Evolutionary conservation across 1,140 invertebrate species (phyloP).

Genomic region (Globodera rostochiensis): DNA sequence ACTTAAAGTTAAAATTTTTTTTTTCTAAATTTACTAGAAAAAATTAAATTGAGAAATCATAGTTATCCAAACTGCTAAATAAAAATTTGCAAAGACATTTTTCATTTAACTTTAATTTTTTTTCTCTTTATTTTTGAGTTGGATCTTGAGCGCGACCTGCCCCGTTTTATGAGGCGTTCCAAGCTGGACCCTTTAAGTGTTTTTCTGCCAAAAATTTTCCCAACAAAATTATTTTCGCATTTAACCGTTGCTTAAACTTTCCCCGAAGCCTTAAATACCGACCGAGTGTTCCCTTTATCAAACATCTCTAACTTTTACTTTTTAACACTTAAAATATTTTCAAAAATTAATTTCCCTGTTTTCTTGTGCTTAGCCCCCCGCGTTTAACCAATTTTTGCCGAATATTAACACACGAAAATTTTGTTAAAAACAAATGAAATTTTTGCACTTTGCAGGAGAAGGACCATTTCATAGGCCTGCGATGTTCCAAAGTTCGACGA

Average conservation of each 20-base stretch:
- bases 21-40: too few relatives aligned
- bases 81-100: too few relatives aligned
- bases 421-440: background rate
- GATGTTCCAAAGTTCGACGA: conserved; percentile 60
- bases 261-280: background rate
- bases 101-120: too few relatives aligned
- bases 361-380: background rate
- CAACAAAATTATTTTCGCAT: background rate
- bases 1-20: too few relatives aligned
- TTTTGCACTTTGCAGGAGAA: conserved; percentile 52
- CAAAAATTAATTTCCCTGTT: background rate
- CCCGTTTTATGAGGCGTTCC: conserved; percentile 34
- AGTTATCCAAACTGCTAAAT: too few relatives aligned
- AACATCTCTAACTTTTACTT: too few relatives aligned
- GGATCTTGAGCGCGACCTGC: conserved; percentile 23
- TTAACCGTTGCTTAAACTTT: background rate
- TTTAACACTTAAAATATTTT: too few relatives aligned
- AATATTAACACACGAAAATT: too few relatives aligned
- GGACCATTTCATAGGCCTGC: conserved; percentile 63
- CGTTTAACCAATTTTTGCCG: background rate
- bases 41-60: too few relatives aligned
- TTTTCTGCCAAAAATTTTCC: conserved; percentile 17
- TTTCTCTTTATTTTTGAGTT: background rate
- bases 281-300: background rate
- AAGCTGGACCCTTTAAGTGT: conserved; percentile 54